These are phyloP conservation scores for Oreochromis niloticus DNA, from an alignment of 2,113 vertebrate genomes.

Conservation along the genomic window DNA sequence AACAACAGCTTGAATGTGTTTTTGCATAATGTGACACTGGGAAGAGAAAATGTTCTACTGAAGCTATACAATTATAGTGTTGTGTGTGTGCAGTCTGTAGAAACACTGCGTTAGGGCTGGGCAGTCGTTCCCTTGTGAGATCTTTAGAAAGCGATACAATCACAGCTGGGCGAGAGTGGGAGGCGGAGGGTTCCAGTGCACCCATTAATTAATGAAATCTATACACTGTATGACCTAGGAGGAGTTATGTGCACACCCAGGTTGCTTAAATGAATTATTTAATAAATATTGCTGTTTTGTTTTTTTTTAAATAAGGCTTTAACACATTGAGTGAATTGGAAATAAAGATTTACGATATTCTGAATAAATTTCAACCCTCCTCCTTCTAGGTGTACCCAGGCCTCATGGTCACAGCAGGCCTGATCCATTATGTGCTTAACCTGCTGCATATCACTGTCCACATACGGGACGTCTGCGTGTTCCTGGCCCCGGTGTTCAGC, in stretches of 20 bases:
- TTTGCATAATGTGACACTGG: neutral
- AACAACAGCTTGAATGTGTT: neutral
- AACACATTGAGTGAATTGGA: neutral
- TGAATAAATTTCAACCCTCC: neutral
- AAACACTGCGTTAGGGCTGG: neutral
- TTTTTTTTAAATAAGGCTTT: neutral
- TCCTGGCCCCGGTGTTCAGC: conserved; percentile 92
- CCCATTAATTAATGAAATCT: neutral
- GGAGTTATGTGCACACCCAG: neutral
- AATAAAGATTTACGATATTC: neutral
- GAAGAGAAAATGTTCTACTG: neutral
- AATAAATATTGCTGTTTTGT: neutral
- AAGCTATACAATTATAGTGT: neutral
- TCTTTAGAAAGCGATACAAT: neutral
- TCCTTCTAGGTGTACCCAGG: conserved; percentile 87
- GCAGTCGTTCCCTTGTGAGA: neutral
- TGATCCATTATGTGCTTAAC: conserved; percentile 95
- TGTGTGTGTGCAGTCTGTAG: neutral
- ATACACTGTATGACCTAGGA: neutral
- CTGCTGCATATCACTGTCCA: conserved; percentile 91
- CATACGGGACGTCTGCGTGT: conserved; percentile 94
- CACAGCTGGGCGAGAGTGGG: neutral
- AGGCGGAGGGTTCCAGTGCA: neutral
- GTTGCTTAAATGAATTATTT: neutral
- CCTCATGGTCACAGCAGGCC: conserved; percentile 93